These are phyloP conservation scores for Zaprionus lineosus DNA, from an alignment of 2,888 invertebrate species.

Conservation along the genomic window DNA sequence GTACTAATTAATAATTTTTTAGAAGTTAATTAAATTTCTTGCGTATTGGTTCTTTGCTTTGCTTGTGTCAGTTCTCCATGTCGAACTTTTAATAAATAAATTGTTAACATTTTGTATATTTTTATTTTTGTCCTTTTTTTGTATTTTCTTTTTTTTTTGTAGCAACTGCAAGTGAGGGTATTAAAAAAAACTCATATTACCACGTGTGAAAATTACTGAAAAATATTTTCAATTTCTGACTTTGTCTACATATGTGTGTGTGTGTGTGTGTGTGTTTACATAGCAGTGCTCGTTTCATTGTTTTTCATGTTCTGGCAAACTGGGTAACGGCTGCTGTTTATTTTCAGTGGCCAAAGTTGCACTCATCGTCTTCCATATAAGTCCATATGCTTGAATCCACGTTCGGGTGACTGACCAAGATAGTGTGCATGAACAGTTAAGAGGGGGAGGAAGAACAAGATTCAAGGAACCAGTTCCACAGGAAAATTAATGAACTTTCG, in stretches of 20 bases:
- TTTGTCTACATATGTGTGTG: neutral
- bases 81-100: no score
- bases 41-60: no score
- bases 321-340: constrained; percentile 67
- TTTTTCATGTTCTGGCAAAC: constrained; percentile 32
- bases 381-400: constrained; percentile 24
- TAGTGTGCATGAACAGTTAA: no score
- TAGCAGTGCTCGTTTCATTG: constrained; percentile 27
- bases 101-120: no score
- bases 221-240: constrained; percentile 73
- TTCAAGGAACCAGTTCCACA: constrained; percentile 30
- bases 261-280: constrained; percentile 1
- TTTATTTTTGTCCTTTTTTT: no score
- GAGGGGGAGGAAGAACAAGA: no score
- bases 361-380: constrained; percentile 10
- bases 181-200: constrained; percentile 65
- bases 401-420: constrained; percentile 14
- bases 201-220: constrained; percentile 81
- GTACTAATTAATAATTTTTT: no score
- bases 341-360: constrained; percentile 56
- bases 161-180: no score
- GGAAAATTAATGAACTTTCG: constrained; percentile 69
- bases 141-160: no score
- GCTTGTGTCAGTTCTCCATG: no score
- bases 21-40: no score